These are phyloP conservation scores for Euwallacea similis DNA, from an alignment of 1,140 invertebrate species.

Conservation along the genomic window DNA sequence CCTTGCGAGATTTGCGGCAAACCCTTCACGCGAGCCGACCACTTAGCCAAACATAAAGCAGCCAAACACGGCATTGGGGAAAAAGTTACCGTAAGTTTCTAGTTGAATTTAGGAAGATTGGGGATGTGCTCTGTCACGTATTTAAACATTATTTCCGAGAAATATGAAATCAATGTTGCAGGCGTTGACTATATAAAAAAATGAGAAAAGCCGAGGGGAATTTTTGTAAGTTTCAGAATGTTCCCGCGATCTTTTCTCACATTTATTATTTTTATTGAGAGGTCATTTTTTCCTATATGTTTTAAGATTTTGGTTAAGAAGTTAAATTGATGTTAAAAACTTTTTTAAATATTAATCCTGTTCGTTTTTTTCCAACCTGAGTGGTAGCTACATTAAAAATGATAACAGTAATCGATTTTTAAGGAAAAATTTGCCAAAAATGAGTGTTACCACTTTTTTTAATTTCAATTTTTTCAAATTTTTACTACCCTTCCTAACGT, in stretches of 20 bases:
- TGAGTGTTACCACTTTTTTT: too few relatives aligned
- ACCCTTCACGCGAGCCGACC: constrained; percentile 55
- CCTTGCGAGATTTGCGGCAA: constrained; percentile 59
- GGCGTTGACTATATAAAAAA: background rate
- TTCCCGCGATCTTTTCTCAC: constrained; percentile 13
- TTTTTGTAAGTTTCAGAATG: constrained; percentile 7
- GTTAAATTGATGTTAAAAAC: too few relatives aligned
- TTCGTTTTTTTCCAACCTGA: too few relatives aligned
- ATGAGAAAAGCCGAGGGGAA: constrained; percentile 12
- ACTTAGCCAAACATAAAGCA: constrained; percentile 57
- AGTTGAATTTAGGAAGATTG: too few relatives aligned
- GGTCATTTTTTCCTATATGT: background rate
- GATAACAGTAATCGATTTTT: too few relatives aligned
- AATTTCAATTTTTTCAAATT: too few relatives aligned
- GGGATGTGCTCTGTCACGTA: too few relatives aligned
- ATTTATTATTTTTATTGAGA: background rate
- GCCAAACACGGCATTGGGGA: constrained; percentile 53
- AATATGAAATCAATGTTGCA: background rate
- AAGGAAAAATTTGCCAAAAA: too few relatives aligned
- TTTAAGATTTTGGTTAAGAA: background rate
- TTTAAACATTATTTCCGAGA: too few relatives aligned
- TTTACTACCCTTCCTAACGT: too few relatives aligned
- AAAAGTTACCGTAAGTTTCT: constrained; percentile 39
- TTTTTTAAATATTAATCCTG: too few relatives aligned
- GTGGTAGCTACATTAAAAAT: too few relatives aligned